A percentile compares a stretch with the other conserved stretches of the same genome.
Conservation (phyloP, 2,113 vertebrate genomes). For the Rhinichthys klamathensis region DNA sequence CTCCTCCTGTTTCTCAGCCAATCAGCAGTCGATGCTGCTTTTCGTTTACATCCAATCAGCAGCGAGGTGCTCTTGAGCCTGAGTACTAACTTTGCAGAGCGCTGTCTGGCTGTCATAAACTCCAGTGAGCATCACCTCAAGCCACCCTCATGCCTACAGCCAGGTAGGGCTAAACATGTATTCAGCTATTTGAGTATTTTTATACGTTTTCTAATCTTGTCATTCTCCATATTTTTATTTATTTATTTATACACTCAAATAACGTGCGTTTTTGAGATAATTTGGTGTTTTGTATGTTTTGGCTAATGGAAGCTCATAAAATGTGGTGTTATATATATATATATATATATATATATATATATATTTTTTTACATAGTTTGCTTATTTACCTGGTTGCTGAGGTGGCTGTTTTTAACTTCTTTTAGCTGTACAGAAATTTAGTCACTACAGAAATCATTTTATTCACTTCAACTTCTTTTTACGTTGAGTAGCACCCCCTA, state of each 20-base stretch:
- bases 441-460: not conserved
- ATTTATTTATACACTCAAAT: not conserved
- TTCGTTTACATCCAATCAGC: conserved; percentile 15
- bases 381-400: not conserved
- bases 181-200: not conserved
- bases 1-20: not conserved
- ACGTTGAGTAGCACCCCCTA: not conserved
- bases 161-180: conserved; percentile 64
- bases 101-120: not conserved
- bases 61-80: not conserved
- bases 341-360: no score
- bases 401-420: not conserved
- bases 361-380: not conserved
- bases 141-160: conserved; percentile 63
- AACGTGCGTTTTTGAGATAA: not conserved
- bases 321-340: not conserved
- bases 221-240: no score
- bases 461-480: not conserved
- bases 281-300: not conserved
- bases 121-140: conserved; percentile 22
- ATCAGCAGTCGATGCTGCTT: not conserved
- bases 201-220: not conserved
- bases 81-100: not conserved
- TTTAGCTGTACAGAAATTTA: conserved; percentile 1
- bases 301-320: not conserved